Evolutionary conservation across 2,888 invertebrate species (phyloP).

Genomic region (Crematogaster levior): DNA sequence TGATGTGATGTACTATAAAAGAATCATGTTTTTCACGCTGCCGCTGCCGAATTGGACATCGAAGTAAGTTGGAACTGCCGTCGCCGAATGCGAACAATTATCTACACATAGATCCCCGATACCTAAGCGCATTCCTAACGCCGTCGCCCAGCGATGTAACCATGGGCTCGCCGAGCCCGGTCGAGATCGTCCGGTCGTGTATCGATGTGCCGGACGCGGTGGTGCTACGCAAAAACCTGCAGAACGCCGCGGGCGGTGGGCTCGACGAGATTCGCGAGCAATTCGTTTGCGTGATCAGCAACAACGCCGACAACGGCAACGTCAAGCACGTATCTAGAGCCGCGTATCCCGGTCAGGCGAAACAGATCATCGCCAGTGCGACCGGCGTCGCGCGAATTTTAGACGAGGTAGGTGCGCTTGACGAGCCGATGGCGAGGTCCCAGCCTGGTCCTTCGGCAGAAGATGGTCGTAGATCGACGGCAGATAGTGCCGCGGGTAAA

Average conservation of each 20-base stretch:
- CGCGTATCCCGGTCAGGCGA: slow-evolving; percentile 90
- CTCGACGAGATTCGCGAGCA: slow-evolving; percentile 79
- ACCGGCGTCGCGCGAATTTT: slow-evolving; percentile 81
- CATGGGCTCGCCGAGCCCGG: slow-evolving; percentile 87
- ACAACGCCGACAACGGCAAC: slow-evolving; percentile 78
- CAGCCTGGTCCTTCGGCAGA: slow-evolving; percentile 5
- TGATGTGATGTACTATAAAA: slow-evolving; percentile 32
- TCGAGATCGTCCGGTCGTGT: slow-evolving; percentile 75
- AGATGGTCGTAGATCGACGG: background rate
- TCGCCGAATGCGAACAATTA: slow-evolving; percentile 80
- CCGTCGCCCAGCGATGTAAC: slow-evolving; percentile 87
- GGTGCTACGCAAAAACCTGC: slow-evolving; percentile 78
- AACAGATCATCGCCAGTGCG: slow-evolving; percentile 88
- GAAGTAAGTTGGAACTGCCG: slow-evolving; percentile 83
- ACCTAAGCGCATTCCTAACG: slow-evolving; percentile 85
- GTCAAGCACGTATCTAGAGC: slow-evolving; percentile 77
- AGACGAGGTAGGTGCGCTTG: slow-evolving; percentile 80
- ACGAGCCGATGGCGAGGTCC: slow-evolving; percentile 22
- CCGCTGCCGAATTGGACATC: slow-evolving; percentile 73
- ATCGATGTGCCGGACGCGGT: slow-evolving; percentile 79
- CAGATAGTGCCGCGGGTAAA: background rate
- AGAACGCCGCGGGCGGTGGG: slow-evolving; percentile 79
- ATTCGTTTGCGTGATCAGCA: slow-evolving; percentile 77
- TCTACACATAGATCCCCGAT: slow-evolving; percentile 80
- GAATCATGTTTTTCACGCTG: slow-evolving; percentile 79